Base-by-base conservation (phyloP, 2,113 vertebrate species). In the Odontophorus gujanensis region DNA sequence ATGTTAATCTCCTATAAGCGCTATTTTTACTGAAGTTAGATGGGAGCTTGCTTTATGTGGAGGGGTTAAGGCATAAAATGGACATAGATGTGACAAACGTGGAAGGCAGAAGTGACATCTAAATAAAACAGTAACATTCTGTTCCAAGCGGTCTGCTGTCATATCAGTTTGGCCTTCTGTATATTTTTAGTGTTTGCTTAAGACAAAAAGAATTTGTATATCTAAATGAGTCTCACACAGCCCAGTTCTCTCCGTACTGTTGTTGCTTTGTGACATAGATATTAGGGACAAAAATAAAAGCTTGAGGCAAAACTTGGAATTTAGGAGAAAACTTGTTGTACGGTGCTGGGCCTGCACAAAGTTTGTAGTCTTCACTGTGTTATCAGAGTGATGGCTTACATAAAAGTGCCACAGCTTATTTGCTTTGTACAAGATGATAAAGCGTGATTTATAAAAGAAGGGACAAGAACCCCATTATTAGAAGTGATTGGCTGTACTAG, bases 341-440 rank as follows among this genome's bases (percentile, higher is more conserved):
- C 26, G 9, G 26, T 53, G 26, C 28, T 53, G 26, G 51, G 51
- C 26, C 51, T 53, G n/a, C 13, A 24, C 47, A 17, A 87, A 76
- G 77, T 76, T 76, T 91, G 63, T 62, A 34, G 87, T 42, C 62
- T 92, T 90, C 89, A 30, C 71, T 32, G 19, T 71, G 32, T 91
- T 89, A 68, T 57, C 72, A 59, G 82, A 87, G 53, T 62, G 48
- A 91, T 81, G 51, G 8, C 65, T 92, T 85, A 74, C 42, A 18
- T 47, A 19, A 47, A 43, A 87, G 47, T 87, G 72, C 59, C 55
- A 43, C 34, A 24, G 68, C 66, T 86, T 86, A 47, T 81, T 89
- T 80, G 81, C 55, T 88, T 93, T 88, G 68, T 86, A 61, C 38
- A 9, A 71, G 63, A 63, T 77, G 76, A 91, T 87, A 62, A 92